Evolutionary conservation across 2,113 vertebrate species (phyloP).

Genomic region (Oceanites oceanicus): DNA sequence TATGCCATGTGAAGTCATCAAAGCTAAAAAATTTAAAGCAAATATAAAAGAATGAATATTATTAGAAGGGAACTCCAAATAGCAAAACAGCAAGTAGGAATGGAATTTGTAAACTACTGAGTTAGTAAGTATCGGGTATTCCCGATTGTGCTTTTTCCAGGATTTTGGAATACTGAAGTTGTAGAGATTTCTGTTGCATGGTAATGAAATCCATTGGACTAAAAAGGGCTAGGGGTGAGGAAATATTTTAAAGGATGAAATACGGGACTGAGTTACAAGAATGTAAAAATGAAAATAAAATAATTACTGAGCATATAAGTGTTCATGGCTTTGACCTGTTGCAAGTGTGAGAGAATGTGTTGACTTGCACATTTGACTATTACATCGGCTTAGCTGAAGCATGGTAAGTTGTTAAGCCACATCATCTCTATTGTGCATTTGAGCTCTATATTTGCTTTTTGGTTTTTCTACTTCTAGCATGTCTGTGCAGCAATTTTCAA

Average conservation of each 20-base stretch:
- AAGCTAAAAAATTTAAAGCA: background rate
- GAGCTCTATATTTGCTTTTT: background rate
- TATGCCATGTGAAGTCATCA: background rate
- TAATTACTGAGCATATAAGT: background rate
- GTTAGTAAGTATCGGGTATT: background rate
- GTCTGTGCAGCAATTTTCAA: background rate
- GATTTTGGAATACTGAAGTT: background rate
- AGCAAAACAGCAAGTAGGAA: background rate
- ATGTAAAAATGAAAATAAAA: background rate
- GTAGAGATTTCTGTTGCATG: background rate
- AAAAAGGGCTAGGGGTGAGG: background rate
- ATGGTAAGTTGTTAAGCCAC: background rate
- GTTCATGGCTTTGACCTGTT: background rate
- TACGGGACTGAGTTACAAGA: background rate
- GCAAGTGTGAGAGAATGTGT: background rate
- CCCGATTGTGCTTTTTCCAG: background rate
- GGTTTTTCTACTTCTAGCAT: background rate
- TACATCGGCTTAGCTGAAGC: background rate
- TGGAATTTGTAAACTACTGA: background rate
- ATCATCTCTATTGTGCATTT: background rate
- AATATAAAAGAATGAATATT: background rate
- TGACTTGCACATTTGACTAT: background rate
- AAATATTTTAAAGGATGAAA: background rate
- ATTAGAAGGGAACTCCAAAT: background rate
- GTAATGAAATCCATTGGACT: background rate